A percentile compares a stretch with the other conserved stretches of the same genome.
Conservation (phyloP, 2,797 vertebrate species). For the Clarias platycephalus region DNA sequence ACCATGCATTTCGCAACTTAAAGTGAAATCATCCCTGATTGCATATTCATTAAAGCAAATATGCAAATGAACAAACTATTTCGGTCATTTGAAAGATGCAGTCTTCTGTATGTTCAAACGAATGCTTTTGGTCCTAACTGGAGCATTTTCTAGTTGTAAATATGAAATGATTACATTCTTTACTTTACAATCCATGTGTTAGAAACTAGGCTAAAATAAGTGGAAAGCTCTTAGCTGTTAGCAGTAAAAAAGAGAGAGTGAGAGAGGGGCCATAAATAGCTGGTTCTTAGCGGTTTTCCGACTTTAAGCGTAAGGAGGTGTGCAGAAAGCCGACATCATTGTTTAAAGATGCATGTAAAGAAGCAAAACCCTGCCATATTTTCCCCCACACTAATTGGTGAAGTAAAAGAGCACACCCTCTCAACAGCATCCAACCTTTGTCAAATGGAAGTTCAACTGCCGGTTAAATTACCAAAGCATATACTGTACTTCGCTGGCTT, state of each 20-base stretch:
- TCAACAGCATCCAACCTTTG: conserved; percentile 46
- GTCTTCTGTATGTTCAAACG: neutral
- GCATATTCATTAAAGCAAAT: neutral
- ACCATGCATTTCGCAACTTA: neutral
- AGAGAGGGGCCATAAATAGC: neutral
- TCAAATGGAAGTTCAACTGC: conserved; percentile 61
- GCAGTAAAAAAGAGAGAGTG: neutral
- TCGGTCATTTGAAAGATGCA: neutral
- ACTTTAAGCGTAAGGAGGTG: conserved; percentile 33
- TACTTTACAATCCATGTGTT: neutral
- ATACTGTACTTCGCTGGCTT: conserved; percentile 1
- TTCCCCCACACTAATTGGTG: conserved; percentile 40
- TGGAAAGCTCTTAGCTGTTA: neutral
- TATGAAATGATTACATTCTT: neutral
- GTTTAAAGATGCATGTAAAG: conserved; percentile 34
- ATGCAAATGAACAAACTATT: neutral
- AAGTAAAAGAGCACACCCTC: conserved; percentile 11
- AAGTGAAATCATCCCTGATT: neutral
- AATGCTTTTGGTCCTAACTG: neutral
- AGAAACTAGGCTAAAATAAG: neutral
- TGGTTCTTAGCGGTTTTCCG: conserved; percentile 1
- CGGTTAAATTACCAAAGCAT: conserved; percentile 60
- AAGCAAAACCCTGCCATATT: conserved; percentile 23
- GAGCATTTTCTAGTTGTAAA: neutral
- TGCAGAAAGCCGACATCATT: conserved; percentile 25